phyloP scores from a whole-genome alignment of 2,797 vertebrate genomes.

The Alca torda region DNA sequence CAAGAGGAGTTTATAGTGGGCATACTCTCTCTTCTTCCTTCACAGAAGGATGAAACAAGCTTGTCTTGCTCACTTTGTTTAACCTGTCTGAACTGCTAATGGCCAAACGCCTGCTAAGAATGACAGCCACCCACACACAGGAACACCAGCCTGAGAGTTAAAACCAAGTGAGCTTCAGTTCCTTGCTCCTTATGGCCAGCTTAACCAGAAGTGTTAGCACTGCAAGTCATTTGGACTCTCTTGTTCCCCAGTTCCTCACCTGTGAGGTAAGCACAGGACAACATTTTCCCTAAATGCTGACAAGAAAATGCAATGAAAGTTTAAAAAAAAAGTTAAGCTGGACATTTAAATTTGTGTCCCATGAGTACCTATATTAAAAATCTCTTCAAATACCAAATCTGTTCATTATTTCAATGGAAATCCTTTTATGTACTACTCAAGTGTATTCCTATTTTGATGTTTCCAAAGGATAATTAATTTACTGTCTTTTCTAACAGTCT shows the following conservation, averaged over 20 bases:
- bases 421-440: not conserved
- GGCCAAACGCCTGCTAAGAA: not conserved
- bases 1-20: not conserved
- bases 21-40: not conserved
- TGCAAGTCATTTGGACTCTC: not conserved
- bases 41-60: not conserved
- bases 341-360: not conserved
- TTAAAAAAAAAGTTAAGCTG: not conserved
- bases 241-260: not conserved
- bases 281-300: not conserved
- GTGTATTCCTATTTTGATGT: not conserved
- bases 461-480: not conserved
- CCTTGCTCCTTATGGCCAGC: not conserved
- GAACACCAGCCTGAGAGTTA: not conserved
- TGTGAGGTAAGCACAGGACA: not conserved
- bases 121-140: accelerated
- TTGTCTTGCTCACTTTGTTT: not conserved
- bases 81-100: not conserved
- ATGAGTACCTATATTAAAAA: not conserved
- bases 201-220: not conserved
- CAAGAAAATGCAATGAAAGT: not conserved
- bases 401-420: not conserved
- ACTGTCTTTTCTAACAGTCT: not conserved
- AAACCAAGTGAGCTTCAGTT: not conserved
- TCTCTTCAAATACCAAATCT: not conserved